phyloP scores from a whole-genome alignment of 2,113 vertebrate genomes.

The Sitta europaea region DNA sequence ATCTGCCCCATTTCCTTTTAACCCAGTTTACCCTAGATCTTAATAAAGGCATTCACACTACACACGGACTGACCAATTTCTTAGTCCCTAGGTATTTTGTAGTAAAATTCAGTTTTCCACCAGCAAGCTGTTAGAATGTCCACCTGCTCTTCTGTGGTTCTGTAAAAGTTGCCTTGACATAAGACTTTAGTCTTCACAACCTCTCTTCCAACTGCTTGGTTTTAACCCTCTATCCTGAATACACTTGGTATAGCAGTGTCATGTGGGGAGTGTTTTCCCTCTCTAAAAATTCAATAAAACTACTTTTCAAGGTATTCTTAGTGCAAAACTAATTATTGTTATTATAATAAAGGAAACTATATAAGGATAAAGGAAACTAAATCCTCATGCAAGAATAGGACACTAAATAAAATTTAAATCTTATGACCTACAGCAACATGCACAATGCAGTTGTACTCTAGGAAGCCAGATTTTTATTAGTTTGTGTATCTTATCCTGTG shows the following conservation, averaged over 20 bases:
- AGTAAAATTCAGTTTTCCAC: background rate
- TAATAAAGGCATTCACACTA: constrained; percentile 35
- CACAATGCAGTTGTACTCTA: background rate
- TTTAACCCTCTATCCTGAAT: background rate
- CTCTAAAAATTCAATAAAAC: background rate
- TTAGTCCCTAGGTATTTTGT: background rate
- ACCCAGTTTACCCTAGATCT: background rate
- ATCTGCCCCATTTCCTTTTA: constrained; percentile 6
- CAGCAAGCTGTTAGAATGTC: background rate
- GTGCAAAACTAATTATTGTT: background rate
- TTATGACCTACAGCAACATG: background rate
- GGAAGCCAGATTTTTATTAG: background rate
- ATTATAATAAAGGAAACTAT: background rate
- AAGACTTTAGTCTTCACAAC: background rate
- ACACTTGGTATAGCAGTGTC: background rate
- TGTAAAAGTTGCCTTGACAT: background rate
- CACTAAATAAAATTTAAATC: background rate
- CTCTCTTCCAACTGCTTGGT: background rate
- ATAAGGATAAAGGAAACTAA: background rate
- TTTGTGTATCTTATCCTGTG: background rate
- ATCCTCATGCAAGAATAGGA: background rate
- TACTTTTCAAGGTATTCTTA: background rate
- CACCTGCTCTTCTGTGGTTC: background rate
- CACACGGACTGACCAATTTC: constrained; percentile 9
- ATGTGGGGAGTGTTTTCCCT: background rate